These are phyloP conservation scores for Pollenia amentaria DNA, from an alignment of 2,888 invertebrate species.

Conservation along the genomic window DNA sequence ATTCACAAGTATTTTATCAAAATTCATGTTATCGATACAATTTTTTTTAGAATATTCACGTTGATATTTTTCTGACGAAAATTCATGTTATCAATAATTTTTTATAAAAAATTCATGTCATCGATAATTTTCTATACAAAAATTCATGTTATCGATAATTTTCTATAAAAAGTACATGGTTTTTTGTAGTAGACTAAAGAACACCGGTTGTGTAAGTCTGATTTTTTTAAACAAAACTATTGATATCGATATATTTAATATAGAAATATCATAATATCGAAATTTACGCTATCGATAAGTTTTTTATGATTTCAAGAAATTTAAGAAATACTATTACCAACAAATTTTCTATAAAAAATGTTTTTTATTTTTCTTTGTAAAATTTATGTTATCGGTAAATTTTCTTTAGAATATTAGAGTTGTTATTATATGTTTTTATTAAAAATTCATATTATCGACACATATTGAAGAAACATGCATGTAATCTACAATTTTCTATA, in stretches of 20 bases:
- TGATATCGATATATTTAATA: background rate
- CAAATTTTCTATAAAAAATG: background rate
- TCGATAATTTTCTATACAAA: background rate
- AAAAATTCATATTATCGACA: background rate
- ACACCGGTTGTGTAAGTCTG: no score
- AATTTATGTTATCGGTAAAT: no score
- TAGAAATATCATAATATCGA: background rate
- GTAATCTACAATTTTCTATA: background rate
- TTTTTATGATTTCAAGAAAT: no score
- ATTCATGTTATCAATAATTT: background rate
- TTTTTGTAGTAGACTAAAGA: no score
- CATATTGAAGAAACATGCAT: background rate
- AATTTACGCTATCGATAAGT: background rate
- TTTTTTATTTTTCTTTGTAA: background rate
- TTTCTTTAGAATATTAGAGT: no score
- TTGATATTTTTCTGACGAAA: no score
- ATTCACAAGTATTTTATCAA: background rate
- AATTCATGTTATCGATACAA: background rate
- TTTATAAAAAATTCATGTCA: background rate
- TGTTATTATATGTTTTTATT: background rate
- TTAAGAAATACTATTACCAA: background rate
- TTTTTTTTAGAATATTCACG: no score
- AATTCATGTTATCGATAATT: background rate
- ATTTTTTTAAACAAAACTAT: no score
- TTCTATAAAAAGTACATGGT: background rate